These are phyloP conservation scores for Heliopora coerulea DNA, from an alignment of 92 coral and sea anemone genomes.

Conservation along the genomic window DNA sequence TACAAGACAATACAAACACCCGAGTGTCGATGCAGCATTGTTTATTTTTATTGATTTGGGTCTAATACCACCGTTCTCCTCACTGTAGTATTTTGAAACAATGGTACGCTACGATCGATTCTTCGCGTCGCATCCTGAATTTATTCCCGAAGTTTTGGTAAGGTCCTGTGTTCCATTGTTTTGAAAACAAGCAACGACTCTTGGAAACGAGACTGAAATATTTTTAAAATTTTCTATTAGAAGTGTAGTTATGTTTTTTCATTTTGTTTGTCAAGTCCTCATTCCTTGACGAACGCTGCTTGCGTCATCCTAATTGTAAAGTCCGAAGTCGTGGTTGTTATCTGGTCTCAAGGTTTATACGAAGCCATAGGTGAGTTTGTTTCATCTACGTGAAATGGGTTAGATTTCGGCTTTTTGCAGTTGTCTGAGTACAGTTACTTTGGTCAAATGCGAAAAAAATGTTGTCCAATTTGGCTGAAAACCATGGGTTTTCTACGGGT, in stretches of 20 bases:
- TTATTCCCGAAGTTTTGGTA: slow-evolving; percentile 86
- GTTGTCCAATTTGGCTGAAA: no score
- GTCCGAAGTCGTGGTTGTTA: slow-evolving; percentile 92
- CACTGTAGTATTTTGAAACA: slow-evolving; percentile 85
- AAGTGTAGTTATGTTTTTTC: not conserved
- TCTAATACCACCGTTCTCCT: not conserved
- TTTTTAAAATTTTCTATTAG: no score
- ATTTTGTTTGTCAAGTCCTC: slow-evolving; percentile 58
- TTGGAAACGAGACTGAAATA: no score
- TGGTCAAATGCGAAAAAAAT: no score
- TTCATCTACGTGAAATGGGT: no score
- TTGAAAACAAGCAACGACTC: no score
- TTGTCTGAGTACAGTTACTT: no score
- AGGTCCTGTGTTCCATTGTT: no score
- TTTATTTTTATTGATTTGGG: no score
- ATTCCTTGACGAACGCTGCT: slow-evolving; percentile 89
- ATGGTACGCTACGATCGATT: slow-evolving; percentile 87
- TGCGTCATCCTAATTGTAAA: slow-evolving; percentile 77
- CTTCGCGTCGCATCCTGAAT: slow-evolving; percentile 72
- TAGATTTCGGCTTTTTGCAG: no score
- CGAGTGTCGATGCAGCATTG: not conserved
- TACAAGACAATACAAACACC: no score
- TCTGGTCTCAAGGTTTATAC: slow-evolving; percentile 78
- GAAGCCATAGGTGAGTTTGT: slow-evolving; percentile 85
- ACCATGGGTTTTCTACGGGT: no score